A percentile compares a stretch with the other conserved stretches of the same genome.
These are phyloP conservation scores for Amblyopsis hoosieri DNA, from an alignment of 2,797 vertebrate species.

Conservation along the genomic window DNA sequence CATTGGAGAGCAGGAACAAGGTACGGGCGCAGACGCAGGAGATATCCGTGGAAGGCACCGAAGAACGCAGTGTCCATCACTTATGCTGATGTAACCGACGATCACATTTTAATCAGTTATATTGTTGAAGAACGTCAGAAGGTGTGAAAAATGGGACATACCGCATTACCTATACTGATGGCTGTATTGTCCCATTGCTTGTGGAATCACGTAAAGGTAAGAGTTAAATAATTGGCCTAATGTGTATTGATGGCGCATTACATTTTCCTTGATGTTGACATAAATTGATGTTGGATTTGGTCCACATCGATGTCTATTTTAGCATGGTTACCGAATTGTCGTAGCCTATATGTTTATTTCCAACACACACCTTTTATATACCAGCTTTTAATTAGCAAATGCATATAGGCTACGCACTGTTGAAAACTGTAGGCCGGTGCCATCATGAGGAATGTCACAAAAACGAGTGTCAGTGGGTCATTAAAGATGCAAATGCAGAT, in stretches of 20 bases:
- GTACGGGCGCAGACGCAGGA: conserved; percentile 67
- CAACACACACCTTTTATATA: conserved; percentile 45
- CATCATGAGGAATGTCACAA: conserved; percentile 43
- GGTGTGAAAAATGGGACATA: conserved; percentile 77
- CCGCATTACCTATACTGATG: conserved; percentile 71
- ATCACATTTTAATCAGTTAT: conserved; percentile 45
- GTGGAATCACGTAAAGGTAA: conserved; percentile 79
- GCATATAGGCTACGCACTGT: conserved; percentile 33
- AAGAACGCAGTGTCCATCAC: conserved; percentile 54
- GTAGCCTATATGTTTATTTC: conserved; percentile 24
- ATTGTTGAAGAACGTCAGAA: conserved; percentile 50
- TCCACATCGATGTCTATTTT: conserved; percentile 3
- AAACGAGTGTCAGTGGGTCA: conserved; percentile 15
- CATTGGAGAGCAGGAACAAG: conserved; percentile 59
- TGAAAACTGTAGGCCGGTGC: conserved; percentile 22
- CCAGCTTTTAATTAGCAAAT: conserved; percentile 61
- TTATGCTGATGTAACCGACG: conserved; percentile 58
- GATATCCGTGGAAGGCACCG: conserved; percentile 59
- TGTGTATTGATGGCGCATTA: conserved; percentile 34
- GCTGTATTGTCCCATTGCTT: conserved; percentile 74
- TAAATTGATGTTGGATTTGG: not conserved
- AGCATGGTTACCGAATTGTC: conserved; percentile 18
- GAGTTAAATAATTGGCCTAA: conserved; percentile 37
- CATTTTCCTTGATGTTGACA: conserved; percentile 14
- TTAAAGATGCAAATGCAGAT: conserved; percentile 7